Evolutionary conservation across 1,140 invertebrate genomes (phyloP).

Genomic region (Zaprionus inermis): DNA sequence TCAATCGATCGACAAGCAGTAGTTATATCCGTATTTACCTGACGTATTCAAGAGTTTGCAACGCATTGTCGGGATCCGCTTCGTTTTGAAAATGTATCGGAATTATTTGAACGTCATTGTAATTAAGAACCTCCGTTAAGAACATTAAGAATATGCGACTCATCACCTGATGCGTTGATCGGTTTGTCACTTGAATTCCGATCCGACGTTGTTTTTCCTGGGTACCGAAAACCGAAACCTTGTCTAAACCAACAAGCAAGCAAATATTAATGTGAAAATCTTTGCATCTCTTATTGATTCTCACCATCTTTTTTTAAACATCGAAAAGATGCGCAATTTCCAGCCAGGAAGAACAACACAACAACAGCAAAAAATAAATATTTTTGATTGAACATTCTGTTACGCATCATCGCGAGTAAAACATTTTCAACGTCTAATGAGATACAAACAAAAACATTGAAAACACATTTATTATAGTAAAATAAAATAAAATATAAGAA

Average conservation of each 20-base stretch:
- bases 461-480: not conserved
- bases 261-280: not conserved
- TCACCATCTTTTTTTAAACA: conserved; percentile 31
- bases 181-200: conserved; percentile 85
- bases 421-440: conserved; percentile 8
- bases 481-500: not conserved
- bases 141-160: conserved; percentile 88
- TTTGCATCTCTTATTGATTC: not conserved
- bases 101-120: conserved; percentile 85
- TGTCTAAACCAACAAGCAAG: not conserved
- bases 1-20: not conserved
- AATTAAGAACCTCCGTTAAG: conserved; percentile 87
- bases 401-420: not conserved
- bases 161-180: conserved; percentile 87
- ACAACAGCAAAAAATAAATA: not conserved
- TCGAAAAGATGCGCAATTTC: conserved; percentile 8
- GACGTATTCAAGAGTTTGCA: conserved; percentile 42
- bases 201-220: conserved; percentile 24
- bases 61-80: conserved; percentile 14
- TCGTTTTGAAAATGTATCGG: conserved; percentile 60
- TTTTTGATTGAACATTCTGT: conserved; percentile 11
- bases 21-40: conserved; percentile 31
- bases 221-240: not conserved
- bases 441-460: not conserved
- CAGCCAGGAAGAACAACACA: not conserved